phyloP scores from a whole-genome alignment of 2,113 vertebrate species.

The Chinchilla lanigera region DNA sequence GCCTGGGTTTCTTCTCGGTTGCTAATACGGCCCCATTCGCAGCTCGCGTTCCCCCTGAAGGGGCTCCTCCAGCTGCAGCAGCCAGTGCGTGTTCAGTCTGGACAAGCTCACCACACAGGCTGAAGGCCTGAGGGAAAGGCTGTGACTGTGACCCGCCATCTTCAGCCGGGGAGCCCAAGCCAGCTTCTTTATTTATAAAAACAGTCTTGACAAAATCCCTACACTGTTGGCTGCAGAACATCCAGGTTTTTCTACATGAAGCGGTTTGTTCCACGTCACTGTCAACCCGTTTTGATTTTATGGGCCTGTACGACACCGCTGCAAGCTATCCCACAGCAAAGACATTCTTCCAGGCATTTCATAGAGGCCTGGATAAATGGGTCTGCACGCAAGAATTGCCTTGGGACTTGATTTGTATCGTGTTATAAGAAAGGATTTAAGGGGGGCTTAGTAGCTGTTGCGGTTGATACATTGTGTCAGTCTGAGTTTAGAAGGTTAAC shows the following conservation, averaged over 20 bases:
- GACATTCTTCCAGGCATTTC: constrained; percentile 17
- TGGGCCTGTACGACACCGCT: constrained; percentile 5
- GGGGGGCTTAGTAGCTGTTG: neutral
- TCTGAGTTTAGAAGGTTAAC: no score
- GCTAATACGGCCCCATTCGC: no score
- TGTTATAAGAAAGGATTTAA: constrained; percentile 51
- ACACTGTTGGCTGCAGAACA: neutral
- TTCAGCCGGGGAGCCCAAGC: no score
- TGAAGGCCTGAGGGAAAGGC: no score
- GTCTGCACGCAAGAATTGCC: constrained; percentile 1
- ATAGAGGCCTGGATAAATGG: constrained; percentile 29
- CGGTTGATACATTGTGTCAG: no score
- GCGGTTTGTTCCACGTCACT: constrained; percentile 40
- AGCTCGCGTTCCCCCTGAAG: no score
- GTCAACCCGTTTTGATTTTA: constrained; percentile 65
- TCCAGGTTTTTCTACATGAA: neutral
- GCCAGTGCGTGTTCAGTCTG: no score
- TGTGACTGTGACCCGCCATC: no score
- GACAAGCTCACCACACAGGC: no score
- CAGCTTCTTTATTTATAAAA: neutral
- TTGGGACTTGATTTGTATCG: constrained; percentile 29
- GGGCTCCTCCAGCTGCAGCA: no score
- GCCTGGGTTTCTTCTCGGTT: no score
- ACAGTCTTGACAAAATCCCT: neutral
- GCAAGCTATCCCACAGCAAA: constrained; percentile 43